Evolutionary conservation across 2,888 invertebrate species (phyloP).

Genomic region (Erebia palarica): DNA sequence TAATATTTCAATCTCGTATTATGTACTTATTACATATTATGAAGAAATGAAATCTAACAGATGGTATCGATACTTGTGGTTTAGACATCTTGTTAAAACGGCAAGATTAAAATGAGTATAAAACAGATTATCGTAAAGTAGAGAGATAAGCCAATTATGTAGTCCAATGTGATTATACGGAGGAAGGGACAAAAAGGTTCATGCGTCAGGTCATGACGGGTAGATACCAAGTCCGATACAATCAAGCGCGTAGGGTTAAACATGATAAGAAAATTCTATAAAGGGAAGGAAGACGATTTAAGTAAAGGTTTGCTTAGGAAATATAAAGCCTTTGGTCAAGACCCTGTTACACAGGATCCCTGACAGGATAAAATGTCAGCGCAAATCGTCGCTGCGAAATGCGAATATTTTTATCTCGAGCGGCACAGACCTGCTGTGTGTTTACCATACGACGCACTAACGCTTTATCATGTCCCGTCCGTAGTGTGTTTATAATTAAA

Average conservation of each 20-base stretch:
- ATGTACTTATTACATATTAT: too few relatives aligned
- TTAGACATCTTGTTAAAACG: not conserved
- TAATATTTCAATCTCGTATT: too few relatives aligned
- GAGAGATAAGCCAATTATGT: conserved; percentile 7
- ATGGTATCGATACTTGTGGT: not conserved
- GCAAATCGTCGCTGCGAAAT: too few relatives aligned
- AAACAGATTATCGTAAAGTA: not conserved
- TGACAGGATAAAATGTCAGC: too few relatives aligned
- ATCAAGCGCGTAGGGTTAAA: not conserved
- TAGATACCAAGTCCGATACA: not conserved
- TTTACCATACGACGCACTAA: too few relatives aligned
- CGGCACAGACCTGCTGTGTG: too few relatives aligned
- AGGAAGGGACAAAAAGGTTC: conserved; percentile 16
- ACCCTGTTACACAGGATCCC: too few relatives aligned
- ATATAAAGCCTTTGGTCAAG: not conserved
- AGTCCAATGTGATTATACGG: conserved; percentile 13
- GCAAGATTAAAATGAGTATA: conserved; percentile 11
- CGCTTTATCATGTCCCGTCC: too few relatives aligned
- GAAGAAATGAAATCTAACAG: not conserved
- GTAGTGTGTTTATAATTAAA: too few relatives aligned
- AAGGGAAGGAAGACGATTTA: not conserved
- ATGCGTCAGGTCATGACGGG: not conserved
- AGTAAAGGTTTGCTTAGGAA: not conserved
- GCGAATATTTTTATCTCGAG: too few relatives aligned
- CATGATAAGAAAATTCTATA: not conserved